Evolutionary conservation across 2,113 vertebrate species (phyloP), one percentile per base, ranked within the genome.

Genomic region (Zosterops pallidus): DNA sequence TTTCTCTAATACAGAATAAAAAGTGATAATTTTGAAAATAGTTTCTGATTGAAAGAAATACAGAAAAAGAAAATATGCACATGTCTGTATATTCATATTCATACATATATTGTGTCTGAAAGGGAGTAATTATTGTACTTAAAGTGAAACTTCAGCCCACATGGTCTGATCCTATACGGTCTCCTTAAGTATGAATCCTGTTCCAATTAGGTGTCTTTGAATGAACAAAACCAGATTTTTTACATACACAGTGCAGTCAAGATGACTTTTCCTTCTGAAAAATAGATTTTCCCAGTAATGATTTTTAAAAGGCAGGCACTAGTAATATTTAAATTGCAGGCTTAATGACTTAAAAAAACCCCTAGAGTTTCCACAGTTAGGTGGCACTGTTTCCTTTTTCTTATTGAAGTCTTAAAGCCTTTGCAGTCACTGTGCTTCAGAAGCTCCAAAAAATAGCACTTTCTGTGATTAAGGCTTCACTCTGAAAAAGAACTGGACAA

Each of bases 341-440:
- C 41, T 67, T n/a, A 86, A 31, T 16, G 33, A 52, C 23, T 14
- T 13, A 86, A 77, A 53, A 52, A 53, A 80, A 39, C 1, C 11
- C 11, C 37, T 63, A 39, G 5, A 9, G 8, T 42, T 91, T 63
- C 31, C 11, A 63, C 94, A 91, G 95, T 98, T 98, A 98, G 97
- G 96, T 98, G 97, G 97, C 97, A 97, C 94, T 97, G 83, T 97
- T 97, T 88, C 95, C 94, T 97, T 97, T 96, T 97, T 80, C 88
- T 94, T 96, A 70, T 26, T 44, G 64, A 63, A 79, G 15, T 13
- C 62, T 92, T 83, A 31, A 70, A 75, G 64, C 22, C 19, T 83
- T 92, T 82, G 65, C 47, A 65, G 42, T 52, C 49, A 29, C 44
- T 2, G 63, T 88, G 55, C 56, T 94, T 81, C 78, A 91, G 83